Evolutionary conservation across 2,113 vertebrate genomes (phyloP).

Genomic region (Onychorhynchus coronatus): DNA sequence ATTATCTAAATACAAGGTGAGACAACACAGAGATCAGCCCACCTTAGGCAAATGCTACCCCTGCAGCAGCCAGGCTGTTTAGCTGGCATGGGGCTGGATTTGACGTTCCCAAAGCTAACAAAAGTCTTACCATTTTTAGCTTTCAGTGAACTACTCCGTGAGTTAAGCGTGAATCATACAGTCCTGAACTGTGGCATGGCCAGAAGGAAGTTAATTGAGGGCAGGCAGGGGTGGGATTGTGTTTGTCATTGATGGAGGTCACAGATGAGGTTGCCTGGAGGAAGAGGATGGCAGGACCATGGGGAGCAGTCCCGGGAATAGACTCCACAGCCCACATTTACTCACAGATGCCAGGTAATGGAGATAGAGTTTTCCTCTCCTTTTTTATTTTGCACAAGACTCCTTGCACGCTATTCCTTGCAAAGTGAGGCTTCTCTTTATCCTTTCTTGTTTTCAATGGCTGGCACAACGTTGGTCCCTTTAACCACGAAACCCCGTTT

Average conservation of each 20-base stretch:
- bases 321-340: neutral
- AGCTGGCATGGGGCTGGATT: neutral
- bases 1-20: neutral
- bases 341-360: neutral
- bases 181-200: neutral
- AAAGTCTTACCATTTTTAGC: neutral
- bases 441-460: neutral
- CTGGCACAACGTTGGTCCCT: neutral
- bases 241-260: neutral
- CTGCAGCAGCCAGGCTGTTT: neutral
- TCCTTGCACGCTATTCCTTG: neutral
- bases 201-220: constrained; percentile 26
- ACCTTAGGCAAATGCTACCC: neutral
- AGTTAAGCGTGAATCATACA: neutral
- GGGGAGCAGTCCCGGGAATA: neutral
- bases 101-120: neutral
- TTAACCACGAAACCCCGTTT: neutral
- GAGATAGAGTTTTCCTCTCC: neutral
- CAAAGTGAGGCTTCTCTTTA: neutral
- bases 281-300: neutral
- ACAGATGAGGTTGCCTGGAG: neutral
- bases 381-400: neutral
- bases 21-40: neutral
- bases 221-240: neutral
- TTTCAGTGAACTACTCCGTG: neutral